Evolutionary conservation across 2,888 invertebrate genomes (phyloP).

Genomic region (Escarpia spicata): DNA sequence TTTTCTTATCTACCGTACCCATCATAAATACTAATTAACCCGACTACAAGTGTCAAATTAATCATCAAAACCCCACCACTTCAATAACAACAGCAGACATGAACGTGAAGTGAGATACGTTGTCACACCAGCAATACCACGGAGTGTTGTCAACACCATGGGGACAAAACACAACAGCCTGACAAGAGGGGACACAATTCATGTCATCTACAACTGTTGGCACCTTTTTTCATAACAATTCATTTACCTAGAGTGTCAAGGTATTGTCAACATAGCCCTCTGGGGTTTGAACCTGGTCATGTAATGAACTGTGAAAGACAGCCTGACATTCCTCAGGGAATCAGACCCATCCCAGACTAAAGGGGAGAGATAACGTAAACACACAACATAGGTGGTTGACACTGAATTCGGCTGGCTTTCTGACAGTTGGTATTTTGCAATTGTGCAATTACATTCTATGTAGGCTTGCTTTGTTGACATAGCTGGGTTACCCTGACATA

Average conservation of each 20-base stretch:
- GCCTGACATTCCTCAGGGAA: neutral
- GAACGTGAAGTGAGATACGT: neutral
- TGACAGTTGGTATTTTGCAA: too few species aligned
- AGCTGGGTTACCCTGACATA: neutral
- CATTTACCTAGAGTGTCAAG: neutral
- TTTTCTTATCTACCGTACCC: neutral
- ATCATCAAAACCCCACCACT: neutral
- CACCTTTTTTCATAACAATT: neutral
- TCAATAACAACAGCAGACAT: too few species aligned
- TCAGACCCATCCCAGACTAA: neutral
- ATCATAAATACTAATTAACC: neutral
- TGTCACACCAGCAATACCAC: neutral
- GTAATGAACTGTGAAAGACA: neutral
- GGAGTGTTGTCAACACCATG: neutral
- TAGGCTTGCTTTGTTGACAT: neutral
- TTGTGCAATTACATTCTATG: too few species aligned
- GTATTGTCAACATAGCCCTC: neutral
- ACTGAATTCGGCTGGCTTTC: neutral
- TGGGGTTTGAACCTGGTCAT: neutral
- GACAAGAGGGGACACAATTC: neutral
- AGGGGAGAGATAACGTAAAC: neutral
- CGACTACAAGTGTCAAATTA: neutral
- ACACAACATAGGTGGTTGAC: neutral
- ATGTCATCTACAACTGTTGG: neutral
- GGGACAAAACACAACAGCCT: neutral